phyloP scores from a whole-genome alignment of 2,113 vertebrate genomes.

The Cochlearius cochlearius region DNA sequence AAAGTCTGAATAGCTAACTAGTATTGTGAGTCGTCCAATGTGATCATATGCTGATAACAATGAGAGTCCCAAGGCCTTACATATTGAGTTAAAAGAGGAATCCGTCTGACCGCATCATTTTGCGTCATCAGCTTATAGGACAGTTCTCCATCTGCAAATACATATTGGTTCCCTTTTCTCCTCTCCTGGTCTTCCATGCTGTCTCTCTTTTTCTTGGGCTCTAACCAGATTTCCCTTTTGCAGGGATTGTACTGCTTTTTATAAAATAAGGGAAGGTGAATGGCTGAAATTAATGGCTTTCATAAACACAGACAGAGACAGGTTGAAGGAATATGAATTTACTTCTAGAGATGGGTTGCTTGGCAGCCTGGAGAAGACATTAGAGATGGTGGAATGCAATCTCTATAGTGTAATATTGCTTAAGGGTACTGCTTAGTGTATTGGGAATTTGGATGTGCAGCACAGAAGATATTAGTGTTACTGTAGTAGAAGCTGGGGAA shows the following conservation, averaged over 20 bases:
- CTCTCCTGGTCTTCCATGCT: neutral
- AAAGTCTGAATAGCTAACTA: neutral
- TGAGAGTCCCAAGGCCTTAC: neutral
- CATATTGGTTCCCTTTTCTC: neutral
- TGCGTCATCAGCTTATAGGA: neutral
- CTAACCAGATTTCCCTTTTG: neutral
- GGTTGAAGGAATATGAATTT: neutral
- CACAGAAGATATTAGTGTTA: rapidly evolving
- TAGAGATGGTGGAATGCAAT: neutral
- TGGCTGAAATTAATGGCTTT: neutral
- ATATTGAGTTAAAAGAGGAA: neutral
- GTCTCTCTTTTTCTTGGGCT: neutral
- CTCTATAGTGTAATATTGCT: neutral
- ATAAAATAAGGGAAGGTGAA: neutral
- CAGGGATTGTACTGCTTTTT: neutral
- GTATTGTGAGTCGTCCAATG: rapidly evolving
- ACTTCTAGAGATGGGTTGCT: neutral
- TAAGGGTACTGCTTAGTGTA: neutral
- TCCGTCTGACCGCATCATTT: neutral
- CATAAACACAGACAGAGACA: neutral
- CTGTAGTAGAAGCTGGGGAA: neutral
- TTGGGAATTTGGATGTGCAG: neutral
- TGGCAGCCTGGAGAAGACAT: neutral
- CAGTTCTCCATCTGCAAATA: neutral
- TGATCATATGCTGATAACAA: neutral